These are phyloP conservation scores for Iselma pallidipennis DNA, from an alignment of 2,888 invertebrate genomes.

Conservation along the genomic window DNA sequence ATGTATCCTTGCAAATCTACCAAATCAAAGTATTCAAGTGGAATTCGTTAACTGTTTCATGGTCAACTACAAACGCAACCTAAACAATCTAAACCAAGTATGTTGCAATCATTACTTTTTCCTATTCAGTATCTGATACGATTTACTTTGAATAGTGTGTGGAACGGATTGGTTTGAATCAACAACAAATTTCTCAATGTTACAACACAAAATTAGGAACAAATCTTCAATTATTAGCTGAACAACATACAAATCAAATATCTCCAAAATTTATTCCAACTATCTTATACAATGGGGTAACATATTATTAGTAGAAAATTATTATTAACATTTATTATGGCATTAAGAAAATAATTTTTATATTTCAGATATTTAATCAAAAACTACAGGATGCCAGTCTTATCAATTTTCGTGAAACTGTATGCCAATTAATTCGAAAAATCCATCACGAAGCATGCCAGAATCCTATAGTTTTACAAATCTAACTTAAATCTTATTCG, in stretches of 20 bases:
- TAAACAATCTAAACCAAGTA: slow-evolving; percentile 31
- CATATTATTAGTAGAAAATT: too few species aligned
- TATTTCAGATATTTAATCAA: slow-evolving; percentile 39
- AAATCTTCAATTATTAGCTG: slow-evolving; percentile 57
- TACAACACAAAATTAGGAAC: slow-evolving; percentile 53
- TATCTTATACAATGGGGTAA: slow-evolving; percentile 59
- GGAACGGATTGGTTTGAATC: too few species aligned
- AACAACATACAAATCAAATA: slow-evolving; percentile 55
- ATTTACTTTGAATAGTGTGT: slow-evolving; percentile 30
- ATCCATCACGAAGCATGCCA: slow-evolving; percentile 33
- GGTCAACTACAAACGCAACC: slow-evolving; percentile 37
- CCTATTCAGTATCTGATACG: neutral
- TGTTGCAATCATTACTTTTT: neutral
- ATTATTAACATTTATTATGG: too few species aligned
- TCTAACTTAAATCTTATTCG: neutral
- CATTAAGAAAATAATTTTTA: too few species aligned
- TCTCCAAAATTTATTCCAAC: slow-evolving; percentile 61
- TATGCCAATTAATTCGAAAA: slow-evolving; percentile 45
- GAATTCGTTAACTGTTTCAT: slow-evolving; percentile 51
- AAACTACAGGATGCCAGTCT: slow-evolving; percentile 55
- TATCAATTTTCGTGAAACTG: slow-evolving; percentile 52
- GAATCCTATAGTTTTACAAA: neutral
- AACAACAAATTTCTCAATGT: slow-evolving; percentile 53
- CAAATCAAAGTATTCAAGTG: slow-evolving; percentile 50
- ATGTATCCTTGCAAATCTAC: slow-evolving; percentile 58